phyloP scores from a whole-genome alignment of 1,140 invertebrate genomes.

The Drosophila sechellia region DNA sequence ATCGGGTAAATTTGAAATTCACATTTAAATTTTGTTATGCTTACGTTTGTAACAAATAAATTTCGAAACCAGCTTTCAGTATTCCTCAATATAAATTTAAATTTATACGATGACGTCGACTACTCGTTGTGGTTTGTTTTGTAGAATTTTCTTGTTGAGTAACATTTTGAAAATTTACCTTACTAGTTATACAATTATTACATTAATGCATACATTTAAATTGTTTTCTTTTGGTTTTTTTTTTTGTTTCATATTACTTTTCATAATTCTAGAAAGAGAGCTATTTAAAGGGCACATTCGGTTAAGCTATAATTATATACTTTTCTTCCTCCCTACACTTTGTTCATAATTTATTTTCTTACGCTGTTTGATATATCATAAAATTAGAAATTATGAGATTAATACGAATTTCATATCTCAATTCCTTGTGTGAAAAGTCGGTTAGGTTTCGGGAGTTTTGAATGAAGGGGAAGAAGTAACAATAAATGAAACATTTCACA shows the following conservation, averaged over 20 bases:
- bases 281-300: slow-evolving; percentile 85
- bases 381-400: slow-evolving; percentile 7
- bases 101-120: slow-evolving; percentile 68
- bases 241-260: slow-evolving; percentile 46
- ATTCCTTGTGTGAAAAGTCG: slow-evolving; percentile 68
- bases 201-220: slow-evolving; percentile 61
- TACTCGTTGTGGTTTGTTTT: slow-evolving; percentile 65
- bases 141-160: slow-evolving; percentile 50
- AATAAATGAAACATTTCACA: neutral
- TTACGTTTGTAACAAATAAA: slow-evolving; percentile 29
- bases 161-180: slow-evolving; percentile 67
- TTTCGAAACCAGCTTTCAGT: slow-evolving; percentile 79
- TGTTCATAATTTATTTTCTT: slow-evolving; percentile 60
- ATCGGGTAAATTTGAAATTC: slow-evolving; percentile 56
- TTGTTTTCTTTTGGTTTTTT: slow-evolving; percentile 50
- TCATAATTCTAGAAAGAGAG: slow-evolving; percentile 83
- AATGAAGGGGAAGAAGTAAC: neutral
- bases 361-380: slow-evolving; percentile 37
- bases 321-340: slow-evolving; percentile 45
- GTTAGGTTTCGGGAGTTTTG: slow-evolving; percentile 8
- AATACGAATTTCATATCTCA: slow-evolving; percentile 58
- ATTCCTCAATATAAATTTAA: slow-evolving; percentile 62
- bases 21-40: slow-evolving; percentile 57
- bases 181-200: slow-evolving; percentile 70
- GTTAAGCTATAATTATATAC: slow-evolving; percentile 84